Evolutionary conservation across 2,888 invertebrate species (phyloP).

Genomic region (Conops quadrifasciatus): DNA sequence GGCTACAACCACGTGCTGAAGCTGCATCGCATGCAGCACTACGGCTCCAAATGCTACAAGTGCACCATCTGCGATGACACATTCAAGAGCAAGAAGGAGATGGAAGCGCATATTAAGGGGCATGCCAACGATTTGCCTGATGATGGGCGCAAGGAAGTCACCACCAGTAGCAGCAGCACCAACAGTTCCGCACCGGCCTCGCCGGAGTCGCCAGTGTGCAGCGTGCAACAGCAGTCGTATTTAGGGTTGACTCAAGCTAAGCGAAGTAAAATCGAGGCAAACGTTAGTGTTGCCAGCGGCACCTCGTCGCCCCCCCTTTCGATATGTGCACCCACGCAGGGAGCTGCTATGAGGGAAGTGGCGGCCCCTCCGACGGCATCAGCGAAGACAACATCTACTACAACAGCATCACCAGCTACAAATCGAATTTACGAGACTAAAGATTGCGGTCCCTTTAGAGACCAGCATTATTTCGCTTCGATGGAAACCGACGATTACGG

Average conservation of each 20-base stretch:
- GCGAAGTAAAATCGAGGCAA: neutral
- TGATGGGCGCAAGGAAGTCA: slow-evolving; percentile 54
- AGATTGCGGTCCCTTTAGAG: slow-evolving; percentile 37
- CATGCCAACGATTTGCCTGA: slow-evolving; percentile 74
- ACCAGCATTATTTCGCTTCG: slow-evolving; percentile 12
- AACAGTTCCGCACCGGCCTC: slow-evolving; percentile 52
- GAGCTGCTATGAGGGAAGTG: slow-evolving; percentile 42
- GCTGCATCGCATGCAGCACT: slow-evolving; percentile 88
- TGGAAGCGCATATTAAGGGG: slow-evolving; percentile 87
- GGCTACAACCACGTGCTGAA: slow-evolving; percentile 92
- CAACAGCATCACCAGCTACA: slow-evolving; percentile 35
- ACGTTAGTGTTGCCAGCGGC: neutral
- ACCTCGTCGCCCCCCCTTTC: slow-evolving; percentile 51
- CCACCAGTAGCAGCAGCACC: slow-evolving; percentile 47
- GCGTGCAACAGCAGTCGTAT: slow-evolving; percentile 14
- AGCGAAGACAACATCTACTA: slow-evolving; percentile 34
- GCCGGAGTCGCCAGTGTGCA: slow-evolving; percentile 49
- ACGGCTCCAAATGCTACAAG: slow-evolving; percentile 90
- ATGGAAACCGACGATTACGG: slow-evolving; percentile 15
- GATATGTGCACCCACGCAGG: slow-evolving; percentile 47
- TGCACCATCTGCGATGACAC: slow-evolving; percentile 92
- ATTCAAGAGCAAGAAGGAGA: slow-evolving; percentile 88
- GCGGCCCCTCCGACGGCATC: slow-evolving; percentile 44
- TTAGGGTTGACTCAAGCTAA: neutral
- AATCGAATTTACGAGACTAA: slow-evolving; percentile 51